Evolutionary conservation across 2,113 vertebrate species (phyloP).

Genomic region (Thomomys bottae): DNA sequence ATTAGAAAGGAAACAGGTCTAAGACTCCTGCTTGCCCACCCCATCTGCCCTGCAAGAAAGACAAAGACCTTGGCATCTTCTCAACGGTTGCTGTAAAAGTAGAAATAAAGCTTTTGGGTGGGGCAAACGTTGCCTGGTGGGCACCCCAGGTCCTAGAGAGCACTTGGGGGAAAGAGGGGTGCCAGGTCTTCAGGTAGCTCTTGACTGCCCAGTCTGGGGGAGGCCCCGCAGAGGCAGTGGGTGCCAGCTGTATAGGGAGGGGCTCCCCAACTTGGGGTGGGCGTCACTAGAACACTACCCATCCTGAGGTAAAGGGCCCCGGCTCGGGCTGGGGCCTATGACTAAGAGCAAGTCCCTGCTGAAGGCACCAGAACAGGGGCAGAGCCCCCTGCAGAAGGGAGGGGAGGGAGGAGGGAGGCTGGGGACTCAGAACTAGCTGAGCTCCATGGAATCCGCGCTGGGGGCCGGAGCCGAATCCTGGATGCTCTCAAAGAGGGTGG

Average conservation of each 20-base stretch:
- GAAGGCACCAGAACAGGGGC: constrained; percentile 31
- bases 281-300: neutral
- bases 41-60: neutral
- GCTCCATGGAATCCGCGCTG: constrained; percentile 90
- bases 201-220: no score
- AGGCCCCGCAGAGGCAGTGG: no score
- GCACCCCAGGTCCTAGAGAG: no score
- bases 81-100: neutral
- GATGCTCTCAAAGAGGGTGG: constrained; percentile 93
- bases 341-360: neutral
- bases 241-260: no score
- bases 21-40: neutral
- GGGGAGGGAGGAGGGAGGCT: neutral
- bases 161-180: neutral
- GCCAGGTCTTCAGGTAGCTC: neutral
- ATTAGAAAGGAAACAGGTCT: neutral
- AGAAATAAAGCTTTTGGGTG: neutral
- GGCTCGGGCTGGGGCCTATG: neutral
- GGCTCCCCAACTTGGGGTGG: no score
- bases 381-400: neutral
- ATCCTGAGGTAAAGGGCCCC: constrained; percentile 54
- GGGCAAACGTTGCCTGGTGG: no score
- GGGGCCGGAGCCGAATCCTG: constrained; percentile 86
- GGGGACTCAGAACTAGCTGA: constrained; percentile 84
- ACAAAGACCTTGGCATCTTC: no score